Evolutionary conservation across 2,113 vertebrate species (phyloP).

Genomic region (Toxotes jaculatrix): DNA sequence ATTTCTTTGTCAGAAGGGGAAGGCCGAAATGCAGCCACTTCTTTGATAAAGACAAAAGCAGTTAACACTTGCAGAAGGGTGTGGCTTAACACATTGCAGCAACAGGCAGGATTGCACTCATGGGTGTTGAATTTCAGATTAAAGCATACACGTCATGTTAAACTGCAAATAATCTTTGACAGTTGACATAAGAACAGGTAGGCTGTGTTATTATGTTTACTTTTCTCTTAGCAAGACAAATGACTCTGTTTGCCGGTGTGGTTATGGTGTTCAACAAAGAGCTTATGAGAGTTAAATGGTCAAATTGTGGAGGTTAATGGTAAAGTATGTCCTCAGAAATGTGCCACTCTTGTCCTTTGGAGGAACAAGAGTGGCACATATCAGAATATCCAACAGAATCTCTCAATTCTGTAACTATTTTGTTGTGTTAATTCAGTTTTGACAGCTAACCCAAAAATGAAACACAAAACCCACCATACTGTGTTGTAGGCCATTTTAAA

Average conservation of each 20-base stretch:
- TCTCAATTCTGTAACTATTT: background rate
- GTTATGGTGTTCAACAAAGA: slow-evolving; percentile 9
- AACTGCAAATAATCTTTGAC: background rate
- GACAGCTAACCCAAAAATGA: background rate
- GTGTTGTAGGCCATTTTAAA: background rate
- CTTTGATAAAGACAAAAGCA: background rate
- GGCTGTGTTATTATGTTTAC: slow-evolving; percentile 10
- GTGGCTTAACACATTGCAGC: slow-evolving; percentile 1
- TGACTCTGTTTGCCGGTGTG: background rate
- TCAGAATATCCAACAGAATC: background rate
- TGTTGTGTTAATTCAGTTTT: background rate
- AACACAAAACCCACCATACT: background rate
- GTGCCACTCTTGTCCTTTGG: background rate
- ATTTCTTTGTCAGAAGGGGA: background rate
- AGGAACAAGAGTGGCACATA: background rate
- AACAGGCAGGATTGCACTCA: background rate
- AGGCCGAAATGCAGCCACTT: background rate
- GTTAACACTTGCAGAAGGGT: background rate
- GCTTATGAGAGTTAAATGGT: background rate
- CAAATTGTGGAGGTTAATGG: background rate
- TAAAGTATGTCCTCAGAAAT: background rate
- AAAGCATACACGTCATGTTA: background rate
- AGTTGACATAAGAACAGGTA: slow-evolving; percentile 20
- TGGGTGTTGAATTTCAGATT: background rate
- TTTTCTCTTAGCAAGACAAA: background rate